Conservation (phyloP, 2,797 vertebrate genomes). For the Schizothorax lantsangensis region DNA sequence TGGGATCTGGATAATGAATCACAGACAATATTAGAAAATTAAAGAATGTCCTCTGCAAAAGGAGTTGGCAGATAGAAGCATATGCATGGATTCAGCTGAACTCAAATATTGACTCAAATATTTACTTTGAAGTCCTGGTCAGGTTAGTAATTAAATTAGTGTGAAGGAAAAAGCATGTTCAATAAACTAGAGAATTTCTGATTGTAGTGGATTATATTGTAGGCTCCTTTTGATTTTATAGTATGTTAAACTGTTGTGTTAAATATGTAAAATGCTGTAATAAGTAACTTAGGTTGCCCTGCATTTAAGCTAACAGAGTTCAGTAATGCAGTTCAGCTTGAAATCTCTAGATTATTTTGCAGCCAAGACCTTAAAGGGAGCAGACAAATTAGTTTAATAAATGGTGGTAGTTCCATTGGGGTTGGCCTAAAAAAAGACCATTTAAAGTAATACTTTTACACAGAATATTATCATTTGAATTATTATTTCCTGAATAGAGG, state of each 20-base stretch:
- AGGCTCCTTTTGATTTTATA: background rate
- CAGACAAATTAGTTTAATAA: background rate
- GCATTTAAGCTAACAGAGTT: background rate
- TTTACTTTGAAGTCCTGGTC: background rate
- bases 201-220: background rate
- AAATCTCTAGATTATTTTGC: background rate
- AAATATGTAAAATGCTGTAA: conserved; percentile 3
- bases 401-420: background rate
- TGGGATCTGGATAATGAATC: conserved; percentile 68
- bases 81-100: background rate
- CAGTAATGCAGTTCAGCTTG: background rate
- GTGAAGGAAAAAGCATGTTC: background rate
- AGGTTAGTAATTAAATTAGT: background rate
- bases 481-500: background rate
- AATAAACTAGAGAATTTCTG: background rate
- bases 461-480: background rate
- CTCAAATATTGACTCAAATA: background rate
- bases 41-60: background rate
- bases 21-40: conserved; percentile 6
- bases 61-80: background rate
- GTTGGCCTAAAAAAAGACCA: background rate
- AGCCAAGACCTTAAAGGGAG: background rate
- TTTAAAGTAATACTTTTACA: background rate
- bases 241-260: background rate
- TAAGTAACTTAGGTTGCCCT: background rate